Evolutionary conservation across 2,797 vertebrate genomes (phyloP).

Genomic region (Mergus octosetaceus): DNA sequence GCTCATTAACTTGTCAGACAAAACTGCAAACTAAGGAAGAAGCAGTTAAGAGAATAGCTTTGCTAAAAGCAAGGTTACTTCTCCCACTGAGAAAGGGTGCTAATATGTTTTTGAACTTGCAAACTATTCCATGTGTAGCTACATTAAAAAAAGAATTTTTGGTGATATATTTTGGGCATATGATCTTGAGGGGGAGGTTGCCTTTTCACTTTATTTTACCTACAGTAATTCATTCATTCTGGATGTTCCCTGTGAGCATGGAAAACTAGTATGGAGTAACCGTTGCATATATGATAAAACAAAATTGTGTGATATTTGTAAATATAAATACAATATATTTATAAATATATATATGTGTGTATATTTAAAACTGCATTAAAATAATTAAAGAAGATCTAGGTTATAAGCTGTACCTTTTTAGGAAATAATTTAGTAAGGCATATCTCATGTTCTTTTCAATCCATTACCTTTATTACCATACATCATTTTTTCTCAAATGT

Average conservation of each 20-base stretch:
- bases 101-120: slow-evolving; percentile 2
- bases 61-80: background rate
- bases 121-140: background rate
- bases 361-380: background rate
- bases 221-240: slow-evolving; percentile 4
- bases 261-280: background rate
- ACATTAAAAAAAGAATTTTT: background rate
- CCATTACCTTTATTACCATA: background rate
- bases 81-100: background rate
- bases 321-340: background rate
- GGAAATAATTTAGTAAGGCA: background rate
- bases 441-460: background rate
- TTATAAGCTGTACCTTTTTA: background rate
- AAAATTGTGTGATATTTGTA: slow-evolving; percentile 9
- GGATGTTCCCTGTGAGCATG: background rate
- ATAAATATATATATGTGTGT: background rate
- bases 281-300: background rate
- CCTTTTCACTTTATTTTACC: slow-evolving; percentile 36
- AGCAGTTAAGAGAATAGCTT: background rate
- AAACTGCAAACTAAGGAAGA: background rate
- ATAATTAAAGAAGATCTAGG: background rate
- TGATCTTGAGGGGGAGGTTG: slow-evolving; percentile 27
- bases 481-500: background rate
- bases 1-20: background rate
- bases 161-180: slow-evolving; percentile 10